Evolutionary conservation across 23 tunicate genomes (phyloP).

Genomic region (Halocynthia roretzi): DNA sequence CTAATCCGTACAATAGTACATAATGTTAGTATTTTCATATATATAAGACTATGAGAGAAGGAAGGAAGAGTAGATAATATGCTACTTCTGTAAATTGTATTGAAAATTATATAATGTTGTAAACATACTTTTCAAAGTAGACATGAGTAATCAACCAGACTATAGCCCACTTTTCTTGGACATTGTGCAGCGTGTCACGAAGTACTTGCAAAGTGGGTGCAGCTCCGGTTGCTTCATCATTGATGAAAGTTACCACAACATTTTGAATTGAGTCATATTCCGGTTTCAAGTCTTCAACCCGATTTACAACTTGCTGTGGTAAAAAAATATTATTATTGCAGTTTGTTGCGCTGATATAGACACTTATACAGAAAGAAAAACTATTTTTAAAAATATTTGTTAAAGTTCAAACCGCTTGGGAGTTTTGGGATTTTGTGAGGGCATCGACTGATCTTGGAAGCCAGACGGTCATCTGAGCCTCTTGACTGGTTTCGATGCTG

Average conservation of each 20-base stretch:
- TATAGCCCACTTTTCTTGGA: constrained; percentile 51
- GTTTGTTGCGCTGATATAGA: background rate
- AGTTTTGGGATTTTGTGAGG: constrained; percentile 16
- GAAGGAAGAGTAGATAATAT: no score
- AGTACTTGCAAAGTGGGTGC: constrained; percentile 28
- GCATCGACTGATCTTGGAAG: constrained; percentile 26
- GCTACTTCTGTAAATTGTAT: background rate
- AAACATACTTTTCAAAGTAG: constrained; percentile 59
- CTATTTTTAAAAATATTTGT: background rate
- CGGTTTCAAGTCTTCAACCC: constrained; percentile 44
- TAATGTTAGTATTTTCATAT: no score
- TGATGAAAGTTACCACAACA: constrained; percentile 59
- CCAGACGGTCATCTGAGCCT: constrained; percentile 11
- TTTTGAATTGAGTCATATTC: constrained; percentile 67
- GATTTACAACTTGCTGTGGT: constrained; percentile 27
- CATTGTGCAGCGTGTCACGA: constrained; percentile 49
- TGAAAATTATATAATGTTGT: background rate
- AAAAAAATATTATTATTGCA: background rate
- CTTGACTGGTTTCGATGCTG: constrained; percentile 33
- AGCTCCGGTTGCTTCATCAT: constrained; percentile 39
- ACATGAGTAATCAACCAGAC: constrained; percentile 82
- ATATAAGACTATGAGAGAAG: no score
- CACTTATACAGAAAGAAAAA: background rate
- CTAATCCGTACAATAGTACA: background rate
- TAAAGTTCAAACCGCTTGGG: constrained; percentile 29